Conservation (phyloP, 2,113 vertebrate genomes). For the Eonycteris spelaea region DNA sequence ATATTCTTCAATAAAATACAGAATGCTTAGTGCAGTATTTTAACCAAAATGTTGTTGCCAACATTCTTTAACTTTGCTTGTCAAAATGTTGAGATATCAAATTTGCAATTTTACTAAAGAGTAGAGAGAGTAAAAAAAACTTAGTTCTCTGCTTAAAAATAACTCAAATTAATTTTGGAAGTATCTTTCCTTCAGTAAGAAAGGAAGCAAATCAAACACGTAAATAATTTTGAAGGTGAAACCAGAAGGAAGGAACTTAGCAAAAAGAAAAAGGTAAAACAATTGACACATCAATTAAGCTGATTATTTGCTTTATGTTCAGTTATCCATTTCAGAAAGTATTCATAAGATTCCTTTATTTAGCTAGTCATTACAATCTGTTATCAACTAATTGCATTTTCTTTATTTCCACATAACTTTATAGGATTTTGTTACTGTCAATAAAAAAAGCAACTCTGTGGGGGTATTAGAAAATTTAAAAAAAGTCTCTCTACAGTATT, state of each 20-base stretch:
- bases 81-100: slow-evolving; percentile 26
- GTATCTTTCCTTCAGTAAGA: slow-evolving; percentile 17
- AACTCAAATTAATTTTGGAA: background rate
- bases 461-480: background rate
- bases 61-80: background rate
- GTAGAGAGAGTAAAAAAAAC: background rate
- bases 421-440: background rate
- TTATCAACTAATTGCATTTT: background rate
- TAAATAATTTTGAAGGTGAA: background rate
- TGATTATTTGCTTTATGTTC: background rate
- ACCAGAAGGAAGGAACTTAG: background rate
- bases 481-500: background rate
- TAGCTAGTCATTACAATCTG: background rate
- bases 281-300: background rate
- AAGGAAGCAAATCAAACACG: background rate
- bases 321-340: slow-evolving; percentile 7
- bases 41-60: slow-evolving; percentile 12
- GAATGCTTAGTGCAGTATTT: background rate
- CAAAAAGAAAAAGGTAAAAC: background rate
- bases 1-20: slow-evolving; percentile 13
- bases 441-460: background rate
- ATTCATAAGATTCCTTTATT: background rate
- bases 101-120: background rate
- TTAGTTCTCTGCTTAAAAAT: background rate
- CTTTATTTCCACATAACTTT: background rate